Evolutionary conservation across 2,888 invertebrate species (phyloP), one percentile per base, ranked within the genome.

Genomic region (Heliconius hortense): DNA sequence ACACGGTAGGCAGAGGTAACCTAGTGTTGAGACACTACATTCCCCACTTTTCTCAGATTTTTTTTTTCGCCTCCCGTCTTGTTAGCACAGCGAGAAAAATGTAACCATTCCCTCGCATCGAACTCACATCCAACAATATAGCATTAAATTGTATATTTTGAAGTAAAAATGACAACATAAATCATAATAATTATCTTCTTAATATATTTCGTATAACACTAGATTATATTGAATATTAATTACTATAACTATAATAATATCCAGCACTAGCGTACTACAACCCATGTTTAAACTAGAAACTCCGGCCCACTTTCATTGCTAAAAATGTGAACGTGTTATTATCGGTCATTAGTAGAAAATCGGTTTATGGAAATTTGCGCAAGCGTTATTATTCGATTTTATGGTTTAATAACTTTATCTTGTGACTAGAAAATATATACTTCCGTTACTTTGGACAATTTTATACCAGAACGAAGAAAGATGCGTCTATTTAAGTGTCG

Each of bases 261-360:
- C 0, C 35, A 53, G 28, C 18, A 53, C 43, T n/a, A 68, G 53
- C 3, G 26, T 18, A 39, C 62, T 53, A 74, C 48, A 62, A 48
- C 62, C 63, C 62, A 48, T 69, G 60, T 68, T 74, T 68, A 69
- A 48, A 74, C 31, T 60, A 62, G 68, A 69, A 74, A 69, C 62
- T 69, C 31, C 62, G 53, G 60, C 74, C 74, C 63, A 69, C 74
- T 74, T 69, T 69, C 59, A 53, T 74, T 26, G 62, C 69, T 69
- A 74, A 74, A 74, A 74, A 74, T 74, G 69, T 62, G 62, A 69
- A 69, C 74, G 31, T 74, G 74, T 59, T 73, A 74, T 74, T 69
- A 69, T 31, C 18, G 62, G 62, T 26, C 74, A 69, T 74, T 74
- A 62, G 63, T 74, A 69, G 71, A 71, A 60, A 60, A 71, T 71